Base-by-base conservation (phyloP, 2,113 vertebrate species). In the Nesoenas mayeri region DNA sequence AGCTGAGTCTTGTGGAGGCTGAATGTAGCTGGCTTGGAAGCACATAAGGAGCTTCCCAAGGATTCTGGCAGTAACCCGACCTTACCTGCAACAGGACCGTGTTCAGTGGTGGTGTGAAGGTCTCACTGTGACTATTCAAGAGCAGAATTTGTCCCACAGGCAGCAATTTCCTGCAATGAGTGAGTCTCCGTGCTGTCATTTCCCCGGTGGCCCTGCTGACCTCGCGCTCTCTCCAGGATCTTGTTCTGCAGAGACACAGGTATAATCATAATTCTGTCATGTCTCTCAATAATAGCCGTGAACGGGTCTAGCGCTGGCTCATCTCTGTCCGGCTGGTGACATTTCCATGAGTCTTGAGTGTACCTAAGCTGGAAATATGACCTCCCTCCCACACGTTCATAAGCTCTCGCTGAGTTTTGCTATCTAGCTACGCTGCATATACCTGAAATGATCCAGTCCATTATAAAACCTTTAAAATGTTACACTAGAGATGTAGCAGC, bases 341-440 rank as follows among this genome's bases (percentile, higher is more conserved):
- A 48, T 86, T 87, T 84, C 69, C 19, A 34, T 9, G 54, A 77
- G 53, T 6, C 58, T 42, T 50, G n/a, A 57, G 72, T n/a, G 26
- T 58, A 66, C 48, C n/a, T n/a, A 8, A 70, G 69, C 36, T 44
- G 58, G 53, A 72, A 80, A 84, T 21, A 48, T 2, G 0, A 48
- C 48, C 42, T 72, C 73, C 53, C 65, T 64, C 2, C 0, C 26
- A 29, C 12, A 6, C 0, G 0, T 31, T 32, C 74, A 14, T 21
- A 8, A 84, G 24, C 42, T 64, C 54, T 47, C 44, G 57, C 57
- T 54, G 67, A 21, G 66, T 61, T 71, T 50, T 80, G 32, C 28
- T 48, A n/a, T 38, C 29, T 6, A 60, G 48, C 51, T 53, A 2
- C 31, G 13, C 36, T 48, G 36, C 11, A 7, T 0, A 4, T 14